phyloP scores from a whole-genome alignment of 2,113 vertebrate species.

The Telmatochromis sp. region DNA sequence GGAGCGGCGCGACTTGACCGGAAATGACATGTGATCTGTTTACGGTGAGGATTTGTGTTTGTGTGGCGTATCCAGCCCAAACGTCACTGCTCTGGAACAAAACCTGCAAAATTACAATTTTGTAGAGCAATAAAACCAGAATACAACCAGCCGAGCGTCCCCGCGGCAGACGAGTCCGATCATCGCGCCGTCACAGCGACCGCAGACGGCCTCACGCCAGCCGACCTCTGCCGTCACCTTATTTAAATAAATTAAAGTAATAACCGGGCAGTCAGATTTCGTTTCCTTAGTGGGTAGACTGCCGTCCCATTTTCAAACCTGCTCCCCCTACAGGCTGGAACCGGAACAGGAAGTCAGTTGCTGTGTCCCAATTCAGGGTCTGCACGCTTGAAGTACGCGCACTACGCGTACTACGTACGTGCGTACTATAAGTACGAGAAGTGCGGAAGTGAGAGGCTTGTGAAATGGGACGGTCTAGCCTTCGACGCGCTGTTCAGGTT shows the following conservation, averaged over 20 bases:
- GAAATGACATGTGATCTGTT: neutral
- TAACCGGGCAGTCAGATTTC: fast-evolving
- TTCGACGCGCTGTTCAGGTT: too few relatives aligned
- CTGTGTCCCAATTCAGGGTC: too few relatives aligned
- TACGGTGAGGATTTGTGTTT: neutral
- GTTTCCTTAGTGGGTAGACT: neutral
- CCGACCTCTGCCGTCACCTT: neutral
- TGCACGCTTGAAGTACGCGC: too few relatives aligned
- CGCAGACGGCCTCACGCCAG: neutral
- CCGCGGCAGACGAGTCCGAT: neutral
- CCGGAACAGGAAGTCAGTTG: neutral
- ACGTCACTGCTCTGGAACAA: neutral
- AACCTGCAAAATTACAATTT: neutral
- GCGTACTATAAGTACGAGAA: too few relatives aligned
- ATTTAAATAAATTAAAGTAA: neutral
- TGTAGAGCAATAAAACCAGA: neutral
- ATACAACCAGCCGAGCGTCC: neutral
- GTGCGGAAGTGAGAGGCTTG: too few relatives aligned
- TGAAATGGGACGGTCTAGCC: too few relatives aligned
- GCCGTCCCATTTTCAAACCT: neutral
- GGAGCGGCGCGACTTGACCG: neutral
- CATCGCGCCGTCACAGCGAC: neutral
- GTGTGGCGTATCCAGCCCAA: neutral
- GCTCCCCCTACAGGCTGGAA: neutral
- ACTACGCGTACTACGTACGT: fast-evolving